phyloP scores from a whole-genome alignment of 2,113 vertebrate genomes.

The Crotophaga sulcirostris region DNA sequence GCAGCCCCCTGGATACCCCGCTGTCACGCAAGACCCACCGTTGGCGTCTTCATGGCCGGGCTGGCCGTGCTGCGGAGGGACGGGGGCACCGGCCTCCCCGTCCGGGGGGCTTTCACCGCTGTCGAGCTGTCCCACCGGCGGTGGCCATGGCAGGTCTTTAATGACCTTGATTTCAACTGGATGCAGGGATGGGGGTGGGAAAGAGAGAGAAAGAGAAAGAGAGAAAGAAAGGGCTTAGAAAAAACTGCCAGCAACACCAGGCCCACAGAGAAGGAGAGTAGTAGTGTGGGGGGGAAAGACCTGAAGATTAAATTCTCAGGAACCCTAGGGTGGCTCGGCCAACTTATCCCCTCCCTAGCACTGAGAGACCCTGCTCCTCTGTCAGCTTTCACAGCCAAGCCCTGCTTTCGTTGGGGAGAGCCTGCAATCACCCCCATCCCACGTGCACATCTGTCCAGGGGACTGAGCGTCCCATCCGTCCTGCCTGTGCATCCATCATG shows the following conservation, averaged over 20 bases:
- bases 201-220: not conserved
- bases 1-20: not conserved
- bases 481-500: not conserved
- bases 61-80: constrained; percentile 66
- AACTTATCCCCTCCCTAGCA: not conserved
- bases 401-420: not conserved
- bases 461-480: not conserved
- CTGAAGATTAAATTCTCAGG: not conserved
- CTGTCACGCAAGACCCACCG: constrained; percentile 73
- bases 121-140: constrained; percentile 95
- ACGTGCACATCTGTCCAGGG: accelerated
- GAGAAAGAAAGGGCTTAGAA: constrained; percentile 55
- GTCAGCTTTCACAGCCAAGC: not conserved
- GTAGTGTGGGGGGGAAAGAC: not conserved
- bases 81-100: constrained; percentile 72
- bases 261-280: not conserved
- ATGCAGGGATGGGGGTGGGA: constrained; percentile 16
- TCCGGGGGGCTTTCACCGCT: constrained; percentile 81
- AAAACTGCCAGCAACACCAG: constrained; percentile 12
- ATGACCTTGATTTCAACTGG: constrained; percentile 99
- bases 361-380: not conserved
- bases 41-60: constrained; percentile 74
- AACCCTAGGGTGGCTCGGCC: not conserved
- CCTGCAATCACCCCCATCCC: accelerated
- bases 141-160: constrained; percentile 98